phyloP scores from a whole-genome alignment of 2,113 vertebrate genomes.

The Stercorarius parasiticus region DNA sequence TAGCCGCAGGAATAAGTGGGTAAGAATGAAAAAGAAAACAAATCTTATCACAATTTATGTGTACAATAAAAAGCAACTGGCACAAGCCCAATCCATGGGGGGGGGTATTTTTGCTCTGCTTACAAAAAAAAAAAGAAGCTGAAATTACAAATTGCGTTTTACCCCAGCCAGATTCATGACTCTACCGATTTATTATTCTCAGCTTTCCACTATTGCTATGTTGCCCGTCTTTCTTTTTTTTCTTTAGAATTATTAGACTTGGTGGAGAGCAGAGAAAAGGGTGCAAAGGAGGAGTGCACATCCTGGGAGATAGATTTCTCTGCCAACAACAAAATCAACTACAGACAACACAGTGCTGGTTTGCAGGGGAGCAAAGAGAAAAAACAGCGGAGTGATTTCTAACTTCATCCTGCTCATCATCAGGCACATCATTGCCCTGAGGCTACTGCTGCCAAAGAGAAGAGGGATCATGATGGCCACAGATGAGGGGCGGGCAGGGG shows the following conservation, averaged over 20 bases:
- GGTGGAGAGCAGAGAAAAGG: constrained; percentile 76
- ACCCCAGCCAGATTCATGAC: constrained; percentile 79
- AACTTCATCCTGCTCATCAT: constrained; percentile 73
- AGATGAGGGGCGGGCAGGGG: neutral
- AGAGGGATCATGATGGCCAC: constrained; percentile 76
- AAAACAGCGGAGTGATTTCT: constrained; percentile 83
- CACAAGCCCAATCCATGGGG: constrained; percentile 76
- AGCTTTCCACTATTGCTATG: constrained; percentile 84
- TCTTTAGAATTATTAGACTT: constrained; percentile 61
- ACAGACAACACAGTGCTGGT: constrained; percentile 80
- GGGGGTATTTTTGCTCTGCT: constrained; percentile 55
- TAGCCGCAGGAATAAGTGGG: constrained; percentile 65
- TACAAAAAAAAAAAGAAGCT: constrained; percentile 71
- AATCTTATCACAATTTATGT: constrained; percentile 72
- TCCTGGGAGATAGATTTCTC: constrained; percentile 72
- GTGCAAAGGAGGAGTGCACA: constrained; percentile 68
- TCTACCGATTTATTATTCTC: constrained; percentile 76
- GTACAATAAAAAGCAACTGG: constrained; percentile 73
- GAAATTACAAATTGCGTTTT: constrained; percentile 72
- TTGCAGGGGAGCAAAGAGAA: constrained; percentile 84
- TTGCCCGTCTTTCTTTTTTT: constrained; percentile 67
- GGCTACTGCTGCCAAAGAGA: constrained; percentile 67
- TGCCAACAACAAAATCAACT: constrained; percentile 74
- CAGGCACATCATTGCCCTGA: constrained; percentile 63
- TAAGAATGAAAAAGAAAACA: neutral